Percentiles rank a stretch among this genome's conserved stretches.
These are phyloP conservation scores for Chrysopa pallens DNA, from an alignment of 1,140 invertebrate genomes.

Conservation along the genomic window DNA sequence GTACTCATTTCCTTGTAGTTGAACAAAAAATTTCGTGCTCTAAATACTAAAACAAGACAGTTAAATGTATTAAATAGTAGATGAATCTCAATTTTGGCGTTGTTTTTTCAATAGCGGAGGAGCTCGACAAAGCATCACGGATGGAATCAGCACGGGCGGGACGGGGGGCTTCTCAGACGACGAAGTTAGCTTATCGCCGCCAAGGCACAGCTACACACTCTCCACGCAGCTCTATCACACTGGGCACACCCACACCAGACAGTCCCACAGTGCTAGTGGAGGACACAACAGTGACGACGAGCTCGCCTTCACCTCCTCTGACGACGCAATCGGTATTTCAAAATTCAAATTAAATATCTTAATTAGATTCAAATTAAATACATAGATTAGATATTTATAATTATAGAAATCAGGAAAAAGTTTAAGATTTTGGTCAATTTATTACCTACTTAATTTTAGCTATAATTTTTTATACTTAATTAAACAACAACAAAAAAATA, in stretches of 20 bases:
- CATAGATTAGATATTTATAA: too few species aligned
- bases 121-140: not conserved
- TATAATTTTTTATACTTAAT: too few species aligned
- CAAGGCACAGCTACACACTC: conserved; percentile 23
- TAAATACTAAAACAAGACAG: too few species aligned
- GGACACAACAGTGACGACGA: conserved; percentile 15
- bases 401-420: too few species aligned
- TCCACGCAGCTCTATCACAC: conserved; percentile 5
- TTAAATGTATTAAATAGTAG: too few species aligned
- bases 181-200: conserved; percentile 23
- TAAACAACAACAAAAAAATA: too few species aligned
- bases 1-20: not conserved
- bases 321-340: conserved; percentile 19
- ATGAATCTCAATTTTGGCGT: too few species aligned
- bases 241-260: not conserved
- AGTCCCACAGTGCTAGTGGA: not conserved
- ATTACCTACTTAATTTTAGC: too few species aligned
- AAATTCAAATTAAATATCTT: too few species aligned
- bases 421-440: too few species aligned
- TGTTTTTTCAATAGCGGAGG: not conserved
- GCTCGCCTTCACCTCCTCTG: conserved; percentile 23
- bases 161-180: conserved; percentile 20
- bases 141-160: conserved; percentile 5
- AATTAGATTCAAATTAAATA: too few species aligned
- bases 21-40: too few species aligned